A percentile compares a stretch with the other conserved stretches of the same genome.
These are phyloP conservation scores for Eretmocerus hayati DNA, from an alignment of 2,888 invertebrate genomes.

Conservation along the genomic window DNA sequence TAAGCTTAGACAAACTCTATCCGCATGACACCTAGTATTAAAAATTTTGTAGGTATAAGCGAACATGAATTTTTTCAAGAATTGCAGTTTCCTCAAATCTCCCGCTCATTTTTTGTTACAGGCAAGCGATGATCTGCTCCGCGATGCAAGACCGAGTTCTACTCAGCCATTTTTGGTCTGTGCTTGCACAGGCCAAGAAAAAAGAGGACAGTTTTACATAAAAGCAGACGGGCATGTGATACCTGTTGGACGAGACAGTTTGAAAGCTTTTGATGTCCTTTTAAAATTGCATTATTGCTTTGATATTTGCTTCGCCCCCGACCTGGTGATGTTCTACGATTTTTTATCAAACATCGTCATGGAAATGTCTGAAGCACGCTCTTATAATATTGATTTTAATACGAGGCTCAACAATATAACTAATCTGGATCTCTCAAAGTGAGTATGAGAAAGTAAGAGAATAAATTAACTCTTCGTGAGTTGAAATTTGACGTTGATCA, in stretches of 20 bases:
- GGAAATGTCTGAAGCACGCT: no score
- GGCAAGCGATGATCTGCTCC: background rate
- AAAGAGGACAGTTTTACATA: background rate
- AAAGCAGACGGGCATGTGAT: slow-evolving; percentile 1
- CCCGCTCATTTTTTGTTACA: background rate
- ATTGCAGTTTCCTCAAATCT: background rate
- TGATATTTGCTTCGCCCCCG: background rate
- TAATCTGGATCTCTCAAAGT: no score
- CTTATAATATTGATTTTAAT: no score
- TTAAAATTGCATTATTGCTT: slow-evolving; percentile 2
- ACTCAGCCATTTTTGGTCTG: background rate
- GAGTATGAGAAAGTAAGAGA: no score
- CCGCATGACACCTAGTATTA: no score
- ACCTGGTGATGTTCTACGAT: background rate
- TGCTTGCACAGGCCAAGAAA: background rate
- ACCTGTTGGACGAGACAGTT: background rate
- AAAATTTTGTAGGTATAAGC: background rate
- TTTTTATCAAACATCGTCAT: background rate
- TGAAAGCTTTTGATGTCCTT: background rate
- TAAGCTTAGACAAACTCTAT: no score
- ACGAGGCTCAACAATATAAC: no score
- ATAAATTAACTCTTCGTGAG: no score
- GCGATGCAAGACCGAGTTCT: background rate
- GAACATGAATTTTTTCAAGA: background rate
- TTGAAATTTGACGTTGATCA: no score